Conservation (phyloP, 2,113 vertebrate species). For the Micromys minutus region DNA sequence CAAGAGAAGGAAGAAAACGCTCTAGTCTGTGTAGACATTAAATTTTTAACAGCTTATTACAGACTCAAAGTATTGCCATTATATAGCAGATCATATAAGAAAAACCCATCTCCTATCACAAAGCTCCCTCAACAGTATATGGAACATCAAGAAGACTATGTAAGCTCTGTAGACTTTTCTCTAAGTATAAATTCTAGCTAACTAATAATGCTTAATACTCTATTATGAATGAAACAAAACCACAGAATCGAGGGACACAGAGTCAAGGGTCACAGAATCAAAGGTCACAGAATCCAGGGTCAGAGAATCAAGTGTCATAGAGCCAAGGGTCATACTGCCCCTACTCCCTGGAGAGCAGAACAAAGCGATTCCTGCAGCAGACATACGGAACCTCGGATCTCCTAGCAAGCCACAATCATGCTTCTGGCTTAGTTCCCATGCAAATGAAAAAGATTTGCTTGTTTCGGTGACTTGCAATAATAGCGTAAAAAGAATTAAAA, state of each 20-base stretch:
- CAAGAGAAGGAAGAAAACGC: background rate
- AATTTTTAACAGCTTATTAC: slow-evolving; percentile 24
- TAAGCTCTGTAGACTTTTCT: background rate
- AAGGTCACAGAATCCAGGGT: too few species aligned
- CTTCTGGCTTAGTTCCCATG: background rate
- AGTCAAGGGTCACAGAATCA: too few species aligned
- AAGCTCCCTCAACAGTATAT: background rate
- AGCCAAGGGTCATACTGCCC: rapidly evolving
- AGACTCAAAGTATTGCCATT: background rate
- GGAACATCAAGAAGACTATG: background rate
- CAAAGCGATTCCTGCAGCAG: background rate
- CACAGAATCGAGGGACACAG: too few species aligned
- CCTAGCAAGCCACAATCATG: background rate
- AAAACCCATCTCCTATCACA: background rate
- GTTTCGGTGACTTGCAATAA: background rate
- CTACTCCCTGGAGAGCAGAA: background rate
- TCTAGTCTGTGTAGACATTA: background rate
- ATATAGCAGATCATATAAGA: slow-evolving; percentile 4
- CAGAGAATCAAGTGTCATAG: too few species aligned
- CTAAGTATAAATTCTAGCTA: slow-evolving; percentile 8
- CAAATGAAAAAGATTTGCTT: background rate
- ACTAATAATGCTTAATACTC: background rate
- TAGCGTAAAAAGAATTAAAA: slow-evolving; percentile 36
- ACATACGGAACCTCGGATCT: background rate
- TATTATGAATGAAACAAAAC: background rate